phyloP scores from a whole-genome alignment of 2,113 vertebrate species.

The Progne subis region DNA sequence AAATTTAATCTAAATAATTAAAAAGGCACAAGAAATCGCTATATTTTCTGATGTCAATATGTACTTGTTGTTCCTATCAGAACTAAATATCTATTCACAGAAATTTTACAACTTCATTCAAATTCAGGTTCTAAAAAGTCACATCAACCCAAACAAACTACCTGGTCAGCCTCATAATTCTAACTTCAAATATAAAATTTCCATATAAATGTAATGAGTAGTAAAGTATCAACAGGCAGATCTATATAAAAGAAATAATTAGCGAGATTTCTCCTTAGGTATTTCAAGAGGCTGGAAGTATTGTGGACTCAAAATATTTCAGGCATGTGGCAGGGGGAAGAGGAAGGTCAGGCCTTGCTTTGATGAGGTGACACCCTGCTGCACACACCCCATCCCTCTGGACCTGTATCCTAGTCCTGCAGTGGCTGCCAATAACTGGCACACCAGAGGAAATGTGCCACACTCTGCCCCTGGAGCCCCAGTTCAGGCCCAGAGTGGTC shows the following conservation, averaged over 20 bases:
- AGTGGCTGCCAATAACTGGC: not conserved
- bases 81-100: not conserved
- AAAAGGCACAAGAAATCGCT: not conserved
- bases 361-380: not conserved
- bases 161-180: not conserved
- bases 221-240: not conserved
- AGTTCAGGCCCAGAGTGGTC: not conserved
- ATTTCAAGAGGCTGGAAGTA: not conserved
- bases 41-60: not conserved
- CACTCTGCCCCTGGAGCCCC: not conserved
- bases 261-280: not conserved
- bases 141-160: not conserved
- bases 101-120: not conserved
- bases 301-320: not conserved
- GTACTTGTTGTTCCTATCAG: not conserved
- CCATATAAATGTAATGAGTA: not conserved
- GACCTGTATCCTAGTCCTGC: not conserved
- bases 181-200: not conserved
- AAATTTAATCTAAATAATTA: not conserved
- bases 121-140: not conserved
- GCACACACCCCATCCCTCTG: not conserved
- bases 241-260: not conserved
- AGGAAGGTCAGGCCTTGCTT: not conserved
- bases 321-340: not conserved
- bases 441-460: not conserved